phyloP scores from a whole-genome alignment of 1,140 invertebrate species.

The Drosophila ananassae region DNA sequence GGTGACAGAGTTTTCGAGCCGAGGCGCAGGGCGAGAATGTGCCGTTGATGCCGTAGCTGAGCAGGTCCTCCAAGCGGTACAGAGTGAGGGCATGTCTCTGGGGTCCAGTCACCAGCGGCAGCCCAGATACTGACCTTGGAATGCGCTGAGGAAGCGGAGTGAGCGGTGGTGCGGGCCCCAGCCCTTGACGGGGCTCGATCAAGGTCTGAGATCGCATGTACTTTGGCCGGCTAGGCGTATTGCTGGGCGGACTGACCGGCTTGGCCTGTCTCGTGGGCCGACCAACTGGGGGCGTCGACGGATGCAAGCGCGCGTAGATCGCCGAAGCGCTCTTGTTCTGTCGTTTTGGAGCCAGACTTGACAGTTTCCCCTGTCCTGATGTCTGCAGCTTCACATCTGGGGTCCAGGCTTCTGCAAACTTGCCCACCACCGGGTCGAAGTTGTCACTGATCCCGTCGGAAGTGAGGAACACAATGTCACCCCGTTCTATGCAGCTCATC shows the following conservation, averaged over 20 bases:
- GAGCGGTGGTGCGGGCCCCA: constrained; percentile 25
- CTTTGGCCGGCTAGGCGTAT: constrained; percentile 72
- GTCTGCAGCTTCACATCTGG: constrained; percentile 75
- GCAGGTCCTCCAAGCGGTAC: constrained; percentile 92
- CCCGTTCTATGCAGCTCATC: constrained; percentile 92
- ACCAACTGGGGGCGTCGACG: constrained; percentile 50
- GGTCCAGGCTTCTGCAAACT: constrained; percentile 88
- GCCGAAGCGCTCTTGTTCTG: constrained; percentile 82
- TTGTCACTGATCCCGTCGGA: constrained; percentile 97
- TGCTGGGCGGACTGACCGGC: constrained; percentile 52
- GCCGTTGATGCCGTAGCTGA: constrained; percentile 89
- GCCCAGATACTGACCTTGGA: constrained; percentile 84
- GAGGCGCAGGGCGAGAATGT: constrained; percentile 85
- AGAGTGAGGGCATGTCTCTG: constrained; percentile 92
- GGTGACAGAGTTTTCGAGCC: constrained; percentile 89
- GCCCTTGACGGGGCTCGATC: constrained; percentile 83
- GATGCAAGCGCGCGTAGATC: constrained; percentile 70
- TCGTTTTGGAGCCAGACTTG: constrained; percentile 71
- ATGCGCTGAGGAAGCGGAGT: constrained; percentile 69
- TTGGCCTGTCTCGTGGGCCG: constrained; percentile 64
- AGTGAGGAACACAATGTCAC: constrained; percentile 95
- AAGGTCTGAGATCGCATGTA: constrained; percentile 85
- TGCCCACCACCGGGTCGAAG: constrained; percentile 97
- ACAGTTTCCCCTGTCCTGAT: constrained; percentile 17
- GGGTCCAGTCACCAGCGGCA: constrained; percentile 91